Evolutionary conservation across 92 coral and sea anemone genomes (phyloP), one percentile per base, ranked within the genome.

Genomic region (Parazoanthus atlanticus): DNA sequence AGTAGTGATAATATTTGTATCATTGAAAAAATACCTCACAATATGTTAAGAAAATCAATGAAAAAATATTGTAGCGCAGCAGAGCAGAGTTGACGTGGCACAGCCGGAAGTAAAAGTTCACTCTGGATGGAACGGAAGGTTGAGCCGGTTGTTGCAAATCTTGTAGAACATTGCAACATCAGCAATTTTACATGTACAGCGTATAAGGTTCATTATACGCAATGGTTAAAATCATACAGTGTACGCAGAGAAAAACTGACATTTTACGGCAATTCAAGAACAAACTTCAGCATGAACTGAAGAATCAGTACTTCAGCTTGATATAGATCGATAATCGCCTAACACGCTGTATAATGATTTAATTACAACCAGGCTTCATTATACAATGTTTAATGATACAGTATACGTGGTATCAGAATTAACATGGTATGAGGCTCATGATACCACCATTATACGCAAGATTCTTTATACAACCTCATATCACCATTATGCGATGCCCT

Each of bases 401-500:
- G 69, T 61, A 66, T 26, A 66, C 72, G 72, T 66, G 29, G 29
- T 23, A 66, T 66, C 7, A 66, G 26, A 10, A 66, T 61, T 17
- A 61, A 6, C 69, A 61, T 17, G n/a, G 69, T 61, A 61, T 61
- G 8, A 21, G 29, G 30, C 8, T 66, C 29, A 66, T 23, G 8
- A 1, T 23, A 66, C 26, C n/a, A 66, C 72, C 30, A 66, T 8
- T 66, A 23, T 23, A 17, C 72, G 1, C 72, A 66, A 66, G 72
- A 6, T 66, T 66, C 72, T 6, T 21, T 66, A 23, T 21, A 66
- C 72, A 66, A 66, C 72, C 72, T 17, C 19, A 66, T 66, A 66
- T 66, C 72, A 66, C 72, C 72, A 66, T 66, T 66, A 66, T 66
- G 19, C 26, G n/a, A 66, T 66, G 72, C 72, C 29, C 72, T 66